These are phyloP conservation scores for Trididemnum nubilum DNA, from an alignment of 23 tunicate genomes.

Conservation along the genomic window DNA sequence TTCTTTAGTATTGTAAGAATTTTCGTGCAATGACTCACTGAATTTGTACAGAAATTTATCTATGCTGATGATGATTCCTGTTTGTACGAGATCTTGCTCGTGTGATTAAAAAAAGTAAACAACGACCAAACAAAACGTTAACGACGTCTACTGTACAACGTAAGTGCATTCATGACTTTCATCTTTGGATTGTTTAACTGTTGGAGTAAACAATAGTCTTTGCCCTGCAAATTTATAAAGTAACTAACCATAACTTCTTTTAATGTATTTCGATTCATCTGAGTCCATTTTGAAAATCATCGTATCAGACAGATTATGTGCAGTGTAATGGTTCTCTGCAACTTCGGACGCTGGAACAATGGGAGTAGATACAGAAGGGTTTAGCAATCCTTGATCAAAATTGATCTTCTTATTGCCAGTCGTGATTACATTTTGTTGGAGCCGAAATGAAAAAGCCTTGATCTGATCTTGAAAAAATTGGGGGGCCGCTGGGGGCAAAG, in stretches of 20 bases:
- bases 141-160: no score
- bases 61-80: no score
- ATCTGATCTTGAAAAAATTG: not conserved
- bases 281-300: constrained; percentile 20
- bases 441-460: constrained; percentile 33
- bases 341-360: not conserved
- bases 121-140: no score
- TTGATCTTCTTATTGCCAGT: not conserved
- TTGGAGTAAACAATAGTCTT: no score
- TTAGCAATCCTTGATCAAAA: not conserved
- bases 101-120: no score
- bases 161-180: no score
- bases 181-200: no score
- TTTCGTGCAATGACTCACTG: no score
- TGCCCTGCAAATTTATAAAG: no score
- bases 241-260: not conserved
- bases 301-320: not conserved
- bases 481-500: not conserved
- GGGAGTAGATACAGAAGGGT: not conserved
- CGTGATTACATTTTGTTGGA: constrained; percentile 21
- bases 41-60: no score
- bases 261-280: constrained; percentile 10
- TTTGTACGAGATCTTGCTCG: no score
- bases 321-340: not conserved
- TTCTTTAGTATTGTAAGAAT: no score